Evolutionary conservation across 2,797 vertebrate genomes (phyloP), one percentile per base, ranked within the genome.

Genomic region (Acipenser transmontanus): DNA sequence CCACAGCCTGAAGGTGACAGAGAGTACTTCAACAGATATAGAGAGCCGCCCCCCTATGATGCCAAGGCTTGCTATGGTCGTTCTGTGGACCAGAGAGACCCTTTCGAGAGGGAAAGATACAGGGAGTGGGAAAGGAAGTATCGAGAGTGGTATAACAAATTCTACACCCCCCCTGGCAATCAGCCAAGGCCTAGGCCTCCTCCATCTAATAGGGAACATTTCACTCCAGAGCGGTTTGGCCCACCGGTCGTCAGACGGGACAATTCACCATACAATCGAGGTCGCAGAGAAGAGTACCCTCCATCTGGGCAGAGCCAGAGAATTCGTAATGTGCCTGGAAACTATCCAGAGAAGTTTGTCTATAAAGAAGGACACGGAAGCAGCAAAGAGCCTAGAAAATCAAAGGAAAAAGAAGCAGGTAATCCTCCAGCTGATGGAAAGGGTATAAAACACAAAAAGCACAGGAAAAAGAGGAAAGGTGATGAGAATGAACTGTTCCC

Each of bases 141-240:
- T 63, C 82, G 93, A 66, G 94, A 97, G 49, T 98, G 96, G 97
- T 99, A 93, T 6, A 93, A 98, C 13, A 97, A 96, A 72, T 96
- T 95, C 59, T 93, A 89, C 3, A 77, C 81, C 13, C 88, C 88
- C 0, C 73, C 74, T n/a, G 70, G 80, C 1, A 66, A 72, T 54
- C 91, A 95, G 49, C 89, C 91, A 2, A 88, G 95, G 20, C 91
- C 92, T 14, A 74, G 86, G 66, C 82, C 77, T 1, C 85, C 90
- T 0, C 82, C 91, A 11, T 83, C 74, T 6, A 68, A 47, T 62
- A 34, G 34, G 34, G 34, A 34, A 34, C 34, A 34, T 34, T 34
- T 34, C 34, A 34, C 34, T 34, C 34, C 34, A 34, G 88, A 94
- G 62, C 75, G 90, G 65, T 88, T 93, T 78, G 87, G 92, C 4